These are phyloP conservation scores for Physocephala rufipes DNA, from an alignment of 2,888 invertebrate genomes.

Conservation along the genomic window DNA sequence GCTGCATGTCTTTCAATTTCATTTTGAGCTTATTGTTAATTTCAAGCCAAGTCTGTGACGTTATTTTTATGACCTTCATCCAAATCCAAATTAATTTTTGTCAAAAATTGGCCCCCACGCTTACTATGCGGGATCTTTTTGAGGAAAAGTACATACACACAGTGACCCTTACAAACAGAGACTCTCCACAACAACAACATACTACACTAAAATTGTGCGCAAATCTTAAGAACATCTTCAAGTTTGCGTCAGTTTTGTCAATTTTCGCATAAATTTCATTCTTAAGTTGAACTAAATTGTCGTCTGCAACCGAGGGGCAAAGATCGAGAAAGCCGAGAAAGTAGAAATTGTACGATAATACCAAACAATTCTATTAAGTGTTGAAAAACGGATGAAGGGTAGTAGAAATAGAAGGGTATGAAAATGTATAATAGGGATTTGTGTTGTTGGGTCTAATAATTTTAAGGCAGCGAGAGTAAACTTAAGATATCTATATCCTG, in stretches of 20 bases:
- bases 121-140: too few species aligned
- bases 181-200: conserved; percentile 7
- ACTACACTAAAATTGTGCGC: conserved; percentile 30
- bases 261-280: conserved; percentile 36
- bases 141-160: too few species aligned
- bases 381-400: too few species aligned
- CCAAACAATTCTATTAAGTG: too few species aligned
- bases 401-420: background rate
- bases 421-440: background rate
- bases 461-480: background rate
- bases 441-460: background rate
- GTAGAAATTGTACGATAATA: too few species aligned
- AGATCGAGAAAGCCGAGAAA: too few species aligned
- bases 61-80: conserved; percentile 28
- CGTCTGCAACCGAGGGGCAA: conserved; percentile 20
- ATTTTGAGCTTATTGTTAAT: conserved; percentile 30
- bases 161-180: too few species aligned
- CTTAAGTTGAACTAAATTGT: conserved; percentile 28
- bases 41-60: conserved; percentile 11
- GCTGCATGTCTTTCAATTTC: conserved; percentile 9
- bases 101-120: background rate
- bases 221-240: conserved; percentile 34
- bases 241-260: conserved; percentile 37
- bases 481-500: too few species aligned
- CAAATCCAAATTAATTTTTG: conserved; percentile 27